Base-by-base conservation (phyloP, 1,140 invertebrate species). In the Lepidurus arcticus region DNA sequence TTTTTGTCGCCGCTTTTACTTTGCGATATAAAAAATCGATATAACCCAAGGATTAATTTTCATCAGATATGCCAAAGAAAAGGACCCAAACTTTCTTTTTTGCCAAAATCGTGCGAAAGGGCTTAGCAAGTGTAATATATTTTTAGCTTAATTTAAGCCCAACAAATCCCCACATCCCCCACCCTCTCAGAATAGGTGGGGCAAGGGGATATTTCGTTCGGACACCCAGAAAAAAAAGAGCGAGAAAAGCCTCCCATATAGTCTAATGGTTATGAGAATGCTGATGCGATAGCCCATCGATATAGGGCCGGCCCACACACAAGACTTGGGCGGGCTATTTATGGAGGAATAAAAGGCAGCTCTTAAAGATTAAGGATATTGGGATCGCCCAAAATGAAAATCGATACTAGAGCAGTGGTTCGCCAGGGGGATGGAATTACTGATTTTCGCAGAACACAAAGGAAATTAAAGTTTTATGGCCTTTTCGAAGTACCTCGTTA, bases 231-330 rank as follows among this genome's bases (percentile, higher is more conserved):
- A 21, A 16, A 16, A 65, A 65, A 13, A 65, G 47, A 9, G 13
- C 47, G 47, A 10, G 13, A 65, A 65, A 65, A 16, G 9, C 53
- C 53, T 65, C 53, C 53, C 21, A 65, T 65, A 65, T 34, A 65
- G 53, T 65, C 53, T 65, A 65, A 65, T 65, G 53, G 53, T 65
- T 65, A 65, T 65, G 53, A 65, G 53, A 65, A 65, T 65, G 53
- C 53, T 65, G 53, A 13, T n/a, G 21, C 53, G 53, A 65, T 65
- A 65, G 53, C 53, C 34, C 53, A 65, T 65, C 53, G 53, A 21
- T 13, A 65, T 65, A 65, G 9, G 21, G 53, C 53, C 21, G 53
- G 53, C 53, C 53, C 53, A 65, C 53, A 13, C 53, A 65, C 53
- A 65, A 65, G 53, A 7, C 53, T 65, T 65, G 53, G 13, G 13